Evolutionary conservation across 2,797 vertebrate species (phyloP).

Genomic region (Trachops cirrhosus): DNA sequence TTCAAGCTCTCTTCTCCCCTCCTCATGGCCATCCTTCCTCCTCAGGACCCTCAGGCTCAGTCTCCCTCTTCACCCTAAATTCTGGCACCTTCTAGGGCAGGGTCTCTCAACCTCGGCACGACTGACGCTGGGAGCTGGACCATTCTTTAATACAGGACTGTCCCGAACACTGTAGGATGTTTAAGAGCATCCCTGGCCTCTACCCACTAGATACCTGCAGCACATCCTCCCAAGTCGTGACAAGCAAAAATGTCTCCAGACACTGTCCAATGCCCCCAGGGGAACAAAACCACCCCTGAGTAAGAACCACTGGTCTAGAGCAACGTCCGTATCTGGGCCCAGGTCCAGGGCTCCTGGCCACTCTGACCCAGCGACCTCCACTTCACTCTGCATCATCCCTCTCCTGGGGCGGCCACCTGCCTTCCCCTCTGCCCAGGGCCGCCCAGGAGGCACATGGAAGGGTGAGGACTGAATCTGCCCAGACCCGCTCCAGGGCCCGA

Average conservation of each 20-base stretch:
- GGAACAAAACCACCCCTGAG: background rate
- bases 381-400: background rate
- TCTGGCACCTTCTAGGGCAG: background rate
- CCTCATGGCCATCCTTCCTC: background rate
- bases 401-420: background rate
- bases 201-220: background rate
- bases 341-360: background rate
- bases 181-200: background rate
- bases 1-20: background rate
- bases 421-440: background rate
- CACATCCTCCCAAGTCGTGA: background rate
- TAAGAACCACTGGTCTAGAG: background rate
- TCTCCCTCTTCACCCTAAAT: background rate
- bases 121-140: accelerated
- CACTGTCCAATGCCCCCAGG: background rate
- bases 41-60: background rate
- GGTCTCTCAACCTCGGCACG: background rate
- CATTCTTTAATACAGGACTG: background rate
- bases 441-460: background rate
- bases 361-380: background rate
- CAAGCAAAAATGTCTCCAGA: background rate
- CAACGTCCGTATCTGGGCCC: background rate
- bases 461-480: background rate
- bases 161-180: background rate
- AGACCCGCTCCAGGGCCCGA: background rate